A percentile compares a stretch with the other conserved stretches of the same genome.
Conservation (phyloP, 2,797 vertebrate species). For the Rhincodon typus region DNA sequence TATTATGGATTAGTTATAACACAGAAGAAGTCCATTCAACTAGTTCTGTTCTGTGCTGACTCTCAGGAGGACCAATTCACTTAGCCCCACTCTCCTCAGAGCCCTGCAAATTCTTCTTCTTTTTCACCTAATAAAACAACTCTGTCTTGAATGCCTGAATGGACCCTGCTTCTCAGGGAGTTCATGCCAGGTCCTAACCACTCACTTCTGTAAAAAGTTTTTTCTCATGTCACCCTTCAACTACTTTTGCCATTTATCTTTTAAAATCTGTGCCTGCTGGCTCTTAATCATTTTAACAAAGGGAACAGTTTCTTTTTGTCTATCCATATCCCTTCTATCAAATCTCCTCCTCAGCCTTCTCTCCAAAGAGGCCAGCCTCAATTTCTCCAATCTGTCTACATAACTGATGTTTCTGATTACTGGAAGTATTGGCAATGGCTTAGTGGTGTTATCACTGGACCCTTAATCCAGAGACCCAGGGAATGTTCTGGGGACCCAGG, state of each 20-base stretch:
- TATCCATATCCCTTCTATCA: background rate
- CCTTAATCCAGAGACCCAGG: too few species aligned
- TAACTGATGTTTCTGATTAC: background rate
- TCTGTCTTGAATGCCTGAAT: background rate
- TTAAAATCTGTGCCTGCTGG: background rate
- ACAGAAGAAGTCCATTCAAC: background rate
- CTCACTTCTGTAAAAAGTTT: background rate
- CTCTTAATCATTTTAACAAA: background rate
- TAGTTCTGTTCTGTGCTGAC: background rate
- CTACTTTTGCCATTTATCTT: background rate
- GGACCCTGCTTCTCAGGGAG: background rate
- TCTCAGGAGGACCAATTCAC: background rate
- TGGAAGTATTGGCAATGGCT: background rate
- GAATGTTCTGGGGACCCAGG: too few species aligned
- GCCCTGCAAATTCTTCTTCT: background rate
- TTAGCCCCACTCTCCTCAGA: background rate
- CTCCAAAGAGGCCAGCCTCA: background rate
- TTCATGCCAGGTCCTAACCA: background rate
- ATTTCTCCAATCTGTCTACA: background rate
- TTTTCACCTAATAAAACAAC: background rate
- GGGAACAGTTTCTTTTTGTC: background rate
- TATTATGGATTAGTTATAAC: background rate
- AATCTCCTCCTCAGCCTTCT: background rate
- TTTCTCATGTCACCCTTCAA: too few species aligned
- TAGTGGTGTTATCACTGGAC: too few species aligned